Conservation (phyloP, 2,888 invertebrate species). For the Pterostichus madidus region DNA sequence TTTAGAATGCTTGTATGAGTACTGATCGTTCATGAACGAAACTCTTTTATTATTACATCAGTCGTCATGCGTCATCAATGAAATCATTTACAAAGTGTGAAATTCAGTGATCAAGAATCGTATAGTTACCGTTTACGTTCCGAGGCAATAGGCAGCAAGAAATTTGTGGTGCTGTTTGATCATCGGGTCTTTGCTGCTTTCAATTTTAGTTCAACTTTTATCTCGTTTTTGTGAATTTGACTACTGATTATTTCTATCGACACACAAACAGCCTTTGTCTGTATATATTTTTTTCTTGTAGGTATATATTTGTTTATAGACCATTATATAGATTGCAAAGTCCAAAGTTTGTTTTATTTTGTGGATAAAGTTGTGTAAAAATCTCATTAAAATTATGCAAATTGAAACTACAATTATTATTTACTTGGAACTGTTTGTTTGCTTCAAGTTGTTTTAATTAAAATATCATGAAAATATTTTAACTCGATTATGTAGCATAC, state of each 20-base stretch:
- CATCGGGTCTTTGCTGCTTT: slow-evolving; percentile 21
- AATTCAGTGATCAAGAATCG: slow-evolving; percentile 50
- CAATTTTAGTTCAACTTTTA: slow-evolving; percentile 14
- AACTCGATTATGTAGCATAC: neutral
- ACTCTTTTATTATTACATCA: slow-evolving; percentile 57
- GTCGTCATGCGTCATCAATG: slow-evolving; percentile 41
- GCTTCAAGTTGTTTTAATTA: slow-evolving; percentile 19
- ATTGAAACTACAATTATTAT: slow-evolving; percentile 26
- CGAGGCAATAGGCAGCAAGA: slow-evolving; percentile 21
- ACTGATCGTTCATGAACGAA: slow-evolving; percentile 62
- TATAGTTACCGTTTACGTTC: slow-evolving; percentile 53
- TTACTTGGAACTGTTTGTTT: slow-evolving; percentile 22
- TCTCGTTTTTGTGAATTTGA: slow-evolving; percentile 44
- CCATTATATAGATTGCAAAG: slow-evolving; percentile 61
- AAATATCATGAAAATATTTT: slow-evolving; percentile 1
- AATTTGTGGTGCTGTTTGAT: slow-evolving; percentile 7
- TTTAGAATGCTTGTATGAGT: slow-evolving; percentile 66
- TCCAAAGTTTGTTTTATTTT: slow-evolving; percentile 66
- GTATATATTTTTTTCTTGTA: slow-evolving; percentile 65
- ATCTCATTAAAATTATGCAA: slow-evolving; percentile 62
- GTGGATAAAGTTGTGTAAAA: slow-evolving; percentile 62
- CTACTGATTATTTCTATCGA: slow-evolving; percentile 35
- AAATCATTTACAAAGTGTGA: slow-evolving; percentile 54
- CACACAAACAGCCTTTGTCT: slow-evolving; percentile 63
- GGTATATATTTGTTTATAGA: slow-evolving; percentile 65